Base-by-base conservation (phyloP, 2,797 vertebrate species). In the Vultur gryphus region DNA sequence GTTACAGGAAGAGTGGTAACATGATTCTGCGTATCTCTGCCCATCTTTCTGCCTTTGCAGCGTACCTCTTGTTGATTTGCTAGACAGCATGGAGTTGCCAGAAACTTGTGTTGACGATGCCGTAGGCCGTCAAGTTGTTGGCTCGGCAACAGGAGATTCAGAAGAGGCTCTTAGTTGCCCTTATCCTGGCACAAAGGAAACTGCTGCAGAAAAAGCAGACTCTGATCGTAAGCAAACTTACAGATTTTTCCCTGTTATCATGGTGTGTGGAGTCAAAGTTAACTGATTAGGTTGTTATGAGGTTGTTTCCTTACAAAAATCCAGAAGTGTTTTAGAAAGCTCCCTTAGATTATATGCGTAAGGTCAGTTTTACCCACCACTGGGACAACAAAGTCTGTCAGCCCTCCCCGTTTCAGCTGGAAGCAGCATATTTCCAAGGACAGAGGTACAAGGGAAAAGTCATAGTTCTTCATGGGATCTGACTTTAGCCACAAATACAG, bases 31-130 rank as follows among this genome's bases (percentile, higher is more conserved):
- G 0, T 93, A 6, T 96, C 43, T 96, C 84, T 96, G 61, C 85
- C 83, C 72, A 10, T 75, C 87, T 95, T 87, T 97, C 79, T 98
- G 59, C 95, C 72, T 96, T 97, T 97, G 44, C 97, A 99, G 99
- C 79, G 33, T 98, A 54, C 98, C 98, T 55, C 77, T 98, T 89
- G 97, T 97, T 86, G 99, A 98, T 90, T 96, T 98, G 77, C 94
- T 98, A 52, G 98, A 97, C 83, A 97, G 96, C 77, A 95, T 86
- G 35, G 98, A 99, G 71, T 96, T 99, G 95, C 96, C 99, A 97
- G 99, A 99, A 98, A 98, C 98, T 6, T 98, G 98, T 84, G 92
- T 98, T 31, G 99, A 98, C 73, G 99, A 98, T 67, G 91, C 98
- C 29, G 39, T 97, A 61, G 95, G 92, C 81, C 70, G 41, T 92